Evolutionary conservation across 2,113 vertebrate genomes (phyloP).

Genomic region (Ochotona curzoniae): DNA sequence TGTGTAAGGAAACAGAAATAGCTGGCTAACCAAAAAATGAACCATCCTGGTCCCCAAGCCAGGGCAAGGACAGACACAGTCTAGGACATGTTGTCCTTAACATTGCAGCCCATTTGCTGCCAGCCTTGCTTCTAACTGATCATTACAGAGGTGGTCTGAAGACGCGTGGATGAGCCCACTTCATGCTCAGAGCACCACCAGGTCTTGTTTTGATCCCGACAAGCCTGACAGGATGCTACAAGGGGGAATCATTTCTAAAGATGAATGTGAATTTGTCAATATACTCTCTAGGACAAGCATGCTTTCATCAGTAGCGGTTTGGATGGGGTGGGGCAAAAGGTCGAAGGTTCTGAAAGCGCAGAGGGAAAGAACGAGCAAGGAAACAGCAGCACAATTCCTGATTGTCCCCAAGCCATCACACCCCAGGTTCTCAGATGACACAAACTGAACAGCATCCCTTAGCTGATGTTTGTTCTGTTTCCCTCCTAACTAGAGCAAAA

Average conservation of each 20-base stretch:
- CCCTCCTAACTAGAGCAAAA: background rate
- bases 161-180: background rate
- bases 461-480: background rate
- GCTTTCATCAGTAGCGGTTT: background rate
- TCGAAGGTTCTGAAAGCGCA: background rate
- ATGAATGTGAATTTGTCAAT: background rate
- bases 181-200: constrained; percentile 42
- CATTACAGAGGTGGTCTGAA: background rate
- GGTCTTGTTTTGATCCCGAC: background rate
- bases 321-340: background rate
- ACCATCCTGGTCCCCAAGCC: background rate
- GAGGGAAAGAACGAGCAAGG: constrained; percentile 1
- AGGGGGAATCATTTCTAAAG: constrained; percentile 31
- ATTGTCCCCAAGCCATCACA: background rate
- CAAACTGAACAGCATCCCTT: background rate
- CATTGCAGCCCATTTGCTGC: background rate
- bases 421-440: background rate
- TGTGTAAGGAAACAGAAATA: background rate
- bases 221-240: constrained; percentile 51
- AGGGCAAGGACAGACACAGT: background rate
- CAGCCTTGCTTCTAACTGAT: background rate
- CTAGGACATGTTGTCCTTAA: background rate
- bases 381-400: background rate
- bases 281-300: background rate
- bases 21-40: background rate